Evolutionary conservation across 53 echinoderm and acorn worm species (phyloP), one percentile per base, ranked within the genome.

Genomic region (Henricia sp.): DNA sequence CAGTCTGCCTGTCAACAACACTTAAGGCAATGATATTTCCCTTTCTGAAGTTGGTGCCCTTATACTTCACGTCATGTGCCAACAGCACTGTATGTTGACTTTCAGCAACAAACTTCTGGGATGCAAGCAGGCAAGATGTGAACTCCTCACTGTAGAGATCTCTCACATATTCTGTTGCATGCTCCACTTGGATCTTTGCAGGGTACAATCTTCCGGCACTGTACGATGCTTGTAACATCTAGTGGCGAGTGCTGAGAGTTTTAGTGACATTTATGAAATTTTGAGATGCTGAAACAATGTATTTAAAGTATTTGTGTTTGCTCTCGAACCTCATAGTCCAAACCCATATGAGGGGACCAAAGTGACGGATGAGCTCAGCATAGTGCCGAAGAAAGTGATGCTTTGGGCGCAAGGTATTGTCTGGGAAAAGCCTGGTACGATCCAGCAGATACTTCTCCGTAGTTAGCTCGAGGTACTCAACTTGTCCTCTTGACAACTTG

Each of bases 241-340:
- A 44, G 17, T 68, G 69, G 40, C 42, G 39, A 17, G 42, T 41
- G 12, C 24, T 24, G 1, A 70, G 29, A 12, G 46, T 70, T 40
- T 70, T 70, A 14, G 70, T 33, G 24, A 46, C 70, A 70, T 70
- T 70, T 27, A 70, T 70, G 50, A 70, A 70, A 40, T 70, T 70
- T 29, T 70, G 70, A 48, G 70, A 42, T 25, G 72, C 28, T 50
- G 72, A 28, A 4, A 52, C n/a, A 13, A 72, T 33, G 33, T 52
- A 72, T 44, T 72, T 50, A 17, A 72, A 52, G 19, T 33, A 50
- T 44, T 52, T 72, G 33, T 72, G 72, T 52, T 52, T 72, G 46
- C 72, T 70, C 28, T 50, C 50, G 24, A 70, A 70, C 30, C 70
- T 66, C 32, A 44, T 9, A 40, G 28, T 68, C 69, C 69, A 68